Conservation (phyloP, 2,113 vertebrate genomes). For the Platysteira castanea region DNA sequence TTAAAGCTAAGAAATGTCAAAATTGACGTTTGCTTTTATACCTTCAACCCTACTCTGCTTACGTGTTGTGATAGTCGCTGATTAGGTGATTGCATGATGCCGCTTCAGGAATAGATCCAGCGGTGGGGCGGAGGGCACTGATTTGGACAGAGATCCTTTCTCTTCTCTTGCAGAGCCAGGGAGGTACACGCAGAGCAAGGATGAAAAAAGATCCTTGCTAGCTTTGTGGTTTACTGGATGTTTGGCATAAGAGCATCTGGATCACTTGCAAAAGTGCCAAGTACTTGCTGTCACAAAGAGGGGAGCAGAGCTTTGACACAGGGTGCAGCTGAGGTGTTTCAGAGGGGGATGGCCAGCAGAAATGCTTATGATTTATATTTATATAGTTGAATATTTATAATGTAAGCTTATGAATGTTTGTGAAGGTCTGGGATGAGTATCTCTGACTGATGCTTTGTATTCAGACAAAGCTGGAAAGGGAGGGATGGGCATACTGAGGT, state of each 20-base stretch:
- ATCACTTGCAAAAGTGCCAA: background rate
- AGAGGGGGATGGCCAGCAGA: background rate
- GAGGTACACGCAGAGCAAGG: background rate
- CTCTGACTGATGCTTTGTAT: background rate
- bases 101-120: background rate
- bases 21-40: background rate
- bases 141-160: background rate
- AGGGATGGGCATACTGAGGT: background rate
- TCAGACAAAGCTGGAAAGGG: background rate
- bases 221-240: background rate
- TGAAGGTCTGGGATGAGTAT: background rate
- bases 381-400: background rate
- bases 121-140: background rate
- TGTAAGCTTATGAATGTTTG: background rate
- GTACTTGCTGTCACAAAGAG: background rate
- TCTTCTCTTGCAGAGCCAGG: background rate
- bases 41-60: background rate
- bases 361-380: background rate
- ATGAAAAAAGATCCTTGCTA: background rate
- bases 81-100: accelerated
- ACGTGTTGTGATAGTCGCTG: accelerated
- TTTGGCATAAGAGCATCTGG: background rate
- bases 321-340: background rate
- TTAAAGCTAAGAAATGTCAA: background rate
- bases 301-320: background rate